Conservation (phyloP, 1,140 invertebrate genomes). For the Physella acuta region DNA sequence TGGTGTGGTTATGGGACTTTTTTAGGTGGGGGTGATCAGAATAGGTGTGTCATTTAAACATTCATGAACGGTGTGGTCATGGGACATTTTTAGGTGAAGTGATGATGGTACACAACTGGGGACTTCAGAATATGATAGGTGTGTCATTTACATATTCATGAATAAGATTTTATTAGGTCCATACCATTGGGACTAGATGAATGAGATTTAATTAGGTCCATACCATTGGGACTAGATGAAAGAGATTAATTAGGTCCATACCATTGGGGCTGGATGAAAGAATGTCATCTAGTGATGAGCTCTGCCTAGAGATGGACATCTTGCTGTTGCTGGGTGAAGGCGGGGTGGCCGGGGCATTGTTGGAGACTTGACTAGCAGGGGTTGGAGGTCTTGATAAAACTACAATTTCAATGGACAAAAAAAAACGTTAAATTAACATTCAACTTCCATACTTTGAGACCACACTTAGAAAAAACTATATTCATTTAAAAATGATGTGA, state of each 20-base stretch:
- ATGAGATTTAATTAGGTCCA: too few species aligned
- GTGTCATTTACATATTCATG: too few species aligned
- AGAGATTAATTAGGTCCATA: conserved; percentile 43
- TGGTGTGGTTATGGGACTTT: too few species aligned
- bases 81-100: too few species aligned
- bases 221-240: conserved; percentile 68
- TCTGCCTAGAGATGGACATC: conserved; percentile 32
- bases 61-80: too few species aligned
- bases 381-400: conserved; percentile 6
- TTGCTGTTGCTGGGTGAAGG: conserved; percentile 5
- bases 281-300: conserved; percentile 55
- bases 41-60: too few species aligned
- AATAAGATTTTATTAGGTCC: too few species aligned
- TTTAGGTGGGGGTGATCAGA: too few species aligned
- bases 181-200: conserved; percentile 67
- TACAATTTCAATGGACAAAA: not conserved
- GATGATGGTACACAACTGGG: too few species aligned
- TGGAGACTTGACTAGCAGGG: conserved; percentile 3
- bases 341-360: conserved; percentile 15
- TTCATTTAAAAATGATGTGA: too few species aligned
- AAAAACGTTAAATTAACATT: not conserved
- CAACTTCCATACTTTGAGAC: not conserved
- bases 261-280: conserved; percentile 69
- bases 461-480: not conserved
- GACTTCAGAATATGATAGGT: too few species aligned